phyloP scores from a whole-genome alignment of 2,888 invertebrate species.

The Maniola hyperantus region DNA sequence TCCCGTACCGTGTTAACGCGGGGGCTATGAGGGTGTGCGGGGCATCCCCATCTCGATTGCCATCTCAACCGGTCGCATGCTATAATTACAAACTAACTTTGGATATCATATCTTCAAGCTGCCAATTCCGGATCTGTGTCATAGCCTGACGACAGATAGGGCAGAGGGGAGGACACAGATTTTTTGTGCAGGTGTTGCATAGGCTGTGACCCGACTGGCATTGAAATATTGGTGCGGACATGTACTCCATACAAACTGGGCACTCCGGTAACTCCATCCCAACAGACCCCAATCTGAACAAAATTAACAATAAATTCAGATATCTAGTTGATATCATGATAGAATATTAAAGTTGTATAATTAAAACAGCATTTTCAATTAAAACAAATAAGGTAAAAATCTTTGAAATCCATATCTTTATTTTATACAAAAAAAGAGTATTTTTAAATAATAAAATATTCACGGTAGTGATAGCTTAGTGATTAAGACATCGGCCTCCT shows the following conservation, averaged over 20 bases:
- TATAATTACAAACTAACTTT: conserved; percentile 52
- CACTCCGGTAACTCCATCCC: conserved; percentile 66
- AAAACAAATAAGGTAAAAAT: not conserved
- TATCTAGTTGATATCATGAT: not conserved
- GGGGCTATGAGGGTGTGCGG: no score
- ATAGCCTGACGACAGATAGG: conserved; percentile 71
- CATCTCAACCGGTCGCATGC: no score
- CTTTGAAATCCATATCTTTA: no score
- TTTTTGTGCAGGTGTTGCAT: conserved; percentile 62
- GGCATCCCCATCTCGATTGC: no score
- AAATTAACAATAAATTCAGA: not conserved
- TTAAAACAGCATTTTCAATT: no score
- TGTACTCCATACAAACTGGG: conserved; percentile 68
- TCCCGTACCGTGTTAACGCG: no score
- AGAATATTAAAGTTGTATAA: no score
- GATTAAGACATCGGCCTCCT: no score
- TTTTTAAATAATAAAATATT: no score
- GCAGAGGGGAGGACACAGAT: conserved; percentile 60
- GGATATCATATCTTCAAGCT: conserved; percentile 64
- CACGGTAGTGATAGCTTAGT: no score
- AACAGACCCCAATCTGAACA: conserved; percentile 16
- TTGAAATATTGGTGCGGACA: conserved; percentile 70
- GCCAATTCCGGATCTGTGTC: conserved; percentile 75
- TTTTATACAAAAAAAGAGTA: no score
- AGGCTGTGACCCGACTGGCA: conserved; percentile 74